Evolutionary conservation across 2,888 invertebrate genomes (phyloP).

Genomic region (Netelia melanura): DNA sequence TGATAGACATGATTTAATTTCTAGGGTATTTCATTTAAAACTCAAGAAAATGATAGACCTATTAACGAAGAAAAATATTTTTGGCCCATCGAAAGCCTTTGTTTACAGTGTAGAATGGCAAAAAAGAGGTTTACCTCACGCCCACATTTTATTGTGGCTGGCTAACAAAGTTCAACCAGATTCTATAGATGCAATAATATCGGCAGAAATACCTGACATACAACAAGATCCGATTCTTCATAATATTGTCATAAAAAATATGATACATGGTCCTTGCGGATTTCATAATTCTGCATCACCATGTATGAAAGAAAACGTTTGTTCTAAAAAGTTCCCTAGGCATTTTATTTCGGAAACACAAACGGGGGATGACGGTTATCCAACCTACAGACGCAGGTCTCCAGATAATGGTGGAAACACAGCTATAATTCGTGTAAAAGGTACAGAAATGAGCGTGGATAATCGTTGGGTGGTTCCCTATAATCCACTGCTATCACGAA

Average conservation of each 20-base stretch:
- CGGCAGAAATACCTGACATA: conserved; percentile 71
- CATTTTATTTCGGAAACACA: conserved; percentile 63
- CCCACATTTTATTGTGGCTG: conserved; percentile 73
- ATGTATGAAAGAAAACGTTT: conserved; percentile 80
- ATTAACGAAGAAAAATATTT: conserved; percentile 69
- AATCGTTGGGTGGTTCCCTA: conserved; percentile 73
- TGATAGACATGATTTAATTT: conserved; percentile 76
- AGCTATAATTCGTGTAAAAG: conserved; percentile 25
- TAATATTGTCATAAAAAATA: conserved; percentile 79
- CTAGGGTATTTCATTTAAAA: conserved; percentile 71
- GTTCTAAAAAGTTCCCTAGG: conserved; percentile 73
- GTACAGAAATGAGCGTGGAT: conserved; percentile 43
- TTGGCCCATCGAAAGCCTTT: conserved; percentile 75
- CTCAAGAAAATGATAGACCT: conserved; percentile 63
- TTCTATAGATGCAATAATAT: conserved; percentile 66
- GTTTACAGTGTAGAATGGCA: conserved; percentile 77
- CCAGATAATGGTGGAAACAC: conserved; percentile 70
- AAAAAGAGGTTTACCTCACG: conserved; percentile 76
- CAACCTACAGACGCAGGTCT: conserved; percentile 68
- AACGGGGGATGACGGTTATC: conserved; percentile 71
- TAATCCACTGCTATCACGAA: conserved; percentile 70
- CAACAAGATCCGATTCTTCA: conserved; percentile 67
- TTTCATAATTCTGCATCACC: conserved; percentile 79
- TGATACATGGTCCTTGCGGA: conserved; percentile 84
- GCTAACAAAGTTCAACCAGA: conserved; percentile 47